phyloP scores from a whole-genome alignment of 1,140 invertebrate genomes.

The Rhopalosiphum padi region DNA sequence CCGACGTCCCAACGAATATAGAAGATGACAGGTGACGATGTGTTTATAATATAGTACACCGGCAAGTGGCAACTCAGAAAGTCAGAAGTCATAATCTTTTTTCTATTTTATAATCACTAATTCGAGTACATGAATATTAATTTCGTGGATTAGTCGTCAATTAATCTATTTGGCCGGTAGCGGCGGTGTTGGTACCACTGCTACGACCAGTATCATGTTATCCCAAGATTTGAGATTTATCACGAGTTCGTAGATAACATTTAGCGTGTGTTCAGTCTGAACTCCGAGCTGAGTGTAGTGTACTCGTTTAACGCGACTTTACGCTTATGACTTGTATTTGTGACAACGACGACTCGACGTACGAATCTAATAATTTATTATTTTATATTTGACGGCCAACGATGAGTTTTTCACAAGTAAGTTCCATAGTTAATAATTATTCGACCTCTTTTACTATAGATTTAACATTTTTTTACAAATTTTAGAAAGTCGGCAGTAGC shows the following conservation, averaged over 20 bases:
- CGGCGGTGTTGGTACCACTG: not conserved
- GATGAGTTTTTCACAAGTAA: constrained; percentile 25
- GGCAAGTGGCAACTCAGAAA: too few relatives aligned
- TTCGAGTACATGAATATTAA: not conserved
- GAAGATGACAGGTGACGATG: too few relatives aligned
- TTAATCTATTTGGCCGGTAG: not conserved
- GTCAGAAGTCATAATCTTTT: too few relatives aligned
- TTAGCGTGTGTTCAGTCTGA: not conserved
- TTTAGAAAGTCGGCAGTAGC: not conserved
- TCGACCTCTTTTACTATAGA: not conserved
- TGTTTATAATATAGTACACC: too few relatives aligned
- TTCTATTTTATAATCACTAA: too few relatives aligned
- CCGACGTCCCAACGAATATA: too few relatives aligned
- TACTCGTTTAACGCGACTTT: not conserved
- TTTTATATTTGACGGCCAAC: not conserved
- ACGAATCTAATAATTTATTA: not conserved
- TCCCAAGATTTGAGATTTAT: not conserved
- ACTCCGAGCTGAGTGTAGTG: not conserved
- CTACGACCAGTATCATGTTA: not conserved
- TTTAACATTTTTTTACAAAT: not conserved
- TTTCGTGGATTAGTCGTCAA: not conserved
- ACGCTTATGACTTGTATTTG: not conserved
- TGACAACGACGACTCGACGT: not conserved
- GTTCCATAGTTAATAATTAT: not conserved
- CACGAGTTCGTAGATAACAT: not conserved